Percentiles rank a stretch among this genome's conserved stretches.
These are phyloP conservation scores for Phortica magna DNA, from an alignment of 2,888 invertebrate genomes.

Conservation along the genomic window DNA sequence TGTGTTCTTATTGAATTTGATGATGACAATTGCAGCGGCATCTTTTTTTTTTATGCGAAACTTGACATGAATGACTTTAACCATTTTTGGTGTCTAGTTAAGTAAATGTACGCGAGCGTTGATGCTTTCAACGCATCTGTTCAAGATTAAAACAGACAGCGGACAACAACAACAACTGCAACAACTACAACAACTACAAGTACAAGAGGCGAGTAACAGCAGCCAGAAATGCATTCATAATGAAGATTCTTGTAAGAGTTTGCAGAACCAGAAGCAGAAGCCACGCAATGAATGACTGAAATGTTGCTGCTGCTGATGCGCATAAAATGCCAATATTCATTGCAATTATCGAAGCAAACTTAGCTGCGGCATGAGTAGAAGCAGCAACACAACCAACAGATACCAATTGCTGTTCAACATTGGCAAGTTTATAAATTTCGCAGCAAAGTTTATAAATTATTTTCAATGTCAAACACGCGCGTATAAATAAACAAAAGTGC, in stretches of 20 bases:
- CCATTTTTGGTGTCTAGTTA: constrained; percentile 75
- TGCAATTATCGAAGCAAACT: constrained; percentile 18
- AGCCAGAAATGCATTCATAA: constrained; percentile 29
- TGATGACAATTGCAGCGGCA: constrained; percentile 54
- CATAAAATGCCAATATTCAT: constrained; percentile 32
- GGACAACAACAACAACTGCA: constrained; percentile 11
- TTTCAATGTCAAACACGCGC: constrained; percentile 73
- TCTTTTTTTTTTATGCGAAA: constrained; percentile 41
- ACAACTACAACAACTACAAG: constrained; percentile 2
- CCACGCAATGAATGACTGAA: constrained; percentile 23
- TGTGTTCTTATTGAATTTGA: constrained; percentile 29
- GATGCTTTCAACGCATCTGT: constrained; percentile 8
- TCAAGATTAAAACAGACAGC: constrained; percentile 9
- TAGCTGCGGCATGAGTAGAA: constrained; percentile 32
- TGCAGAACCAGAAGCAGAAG: neutral
- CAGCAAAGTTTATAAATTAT: constrained; percentile 72
- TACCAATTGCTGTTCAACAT: constrained; percentile 18
- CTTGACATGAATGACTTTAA: constrained; percentile 70
- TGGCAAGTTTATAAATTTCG: constrained; percentile 59
- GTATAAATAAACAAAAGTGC: constrained; percentile 64
- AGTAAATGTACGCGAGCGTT: constrained; percentile 47
- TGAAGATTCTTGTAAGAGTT: constrained; percentile 11
- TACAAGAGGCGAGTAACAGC: neutral
- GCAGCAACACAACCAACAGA: constrained; percentile 1
- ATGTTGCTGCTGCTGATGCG: constrained; percentile 7